Evolutionary conservation across 2,888 invertebrate genomes (phyloP).

Genomic region (Congeria kusceri): DNA sequence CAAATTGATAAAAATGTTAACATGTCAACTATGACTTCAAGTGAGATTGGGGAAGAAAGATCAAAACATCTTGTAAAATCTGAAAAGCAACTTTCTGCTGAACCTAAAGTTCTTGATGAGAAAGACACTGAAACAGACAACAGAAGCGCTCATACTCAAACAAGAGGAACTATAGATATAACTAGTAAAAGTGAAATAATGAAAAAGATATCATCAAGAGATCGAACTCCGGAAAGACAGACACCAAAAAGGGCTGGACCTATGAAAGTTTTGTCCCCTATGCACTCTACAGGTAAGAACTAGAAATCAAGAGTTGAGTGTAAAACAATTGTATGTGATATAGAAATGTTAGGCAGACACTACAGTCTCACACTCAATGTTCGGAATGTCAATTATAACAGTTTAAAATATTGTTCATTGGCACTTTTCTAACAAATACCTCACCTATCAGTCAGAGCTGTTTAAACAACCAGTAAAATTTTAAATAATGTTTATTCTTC

Average conservation of each 20-base stretch:
- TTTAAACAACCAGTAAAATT: no score
- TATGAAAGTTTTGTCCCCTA: slow-evolving; percentile 54
- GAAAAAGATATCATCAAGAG: slow-evolving; percentile 55
- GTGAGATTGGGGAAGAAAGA: background rate
- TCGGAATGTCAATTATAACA: no score
- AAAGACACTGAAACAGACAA: background rate
- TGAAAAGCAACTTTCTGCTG: background rate
- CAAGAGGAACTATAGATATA: slow-evolving; percentile 55
- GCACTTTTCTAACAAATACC: no score
- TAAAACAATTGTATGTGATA: background rate
- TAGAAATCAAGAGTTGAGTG: background rate
- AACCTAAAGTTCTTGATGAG: no score
- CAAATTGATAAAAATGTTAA: no score
- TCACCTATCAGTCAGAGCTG: no score
- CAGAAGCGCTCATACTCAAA: slow-evolving; percentile 13
- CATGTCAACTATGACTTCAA: background rate
- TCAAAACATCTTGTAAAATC: background rate
- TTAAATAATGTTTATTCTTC: no score
- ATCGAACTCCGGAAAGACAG: slow-evolving; percentile 59
- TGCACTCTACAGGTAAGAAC: background rate
- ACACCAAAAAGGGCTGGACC: slow-evolving; percentile 46
- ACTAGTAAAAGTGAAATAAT: slow-evolving; percentile 58
- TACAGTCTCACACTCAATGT: background rate
- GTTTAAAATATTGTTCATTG: no score
- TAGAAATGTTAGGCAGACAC: no score